phyloP scores from a whole-genome alignment of 2,113 vertebrate species.

The Chaenogobius annularis region DNA sequence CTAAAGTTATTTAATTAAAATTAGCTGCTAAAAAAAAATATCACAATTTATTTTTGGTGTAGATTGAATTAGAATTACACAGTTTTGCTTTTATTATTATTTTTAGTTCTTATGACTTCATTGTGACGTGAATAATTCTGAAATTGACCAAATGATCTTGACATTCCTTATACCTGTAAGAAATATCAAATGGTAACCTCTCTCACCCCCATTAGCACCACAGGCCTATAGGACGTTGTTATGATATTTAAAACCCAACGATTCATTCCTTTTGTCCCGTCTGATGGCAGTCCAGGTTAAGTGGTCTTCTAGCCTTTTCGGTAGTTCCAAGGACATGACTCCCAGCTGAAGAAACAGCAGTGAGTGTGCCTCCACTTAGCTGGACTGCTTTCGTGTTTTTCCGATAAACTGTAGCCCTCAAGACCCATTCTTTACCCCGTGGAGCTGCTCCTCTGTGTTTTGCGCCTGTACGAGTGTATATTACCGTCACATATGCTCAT shows the following conservation, averaged over 20 bases:
- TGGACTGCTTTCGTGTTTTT: constrained; percentile 68
- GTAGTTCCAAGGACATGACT: constrained; percentile 35
- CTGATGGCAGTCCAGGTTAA: constrained; percentile 9
- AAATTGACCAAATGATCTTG: too few relatives aligned
- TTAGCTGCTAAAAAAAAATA: too few relatives aligned
- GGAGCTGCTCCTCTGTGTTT: constrained; percentile 41
- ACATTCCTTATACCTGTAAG: too few relatives aligned
- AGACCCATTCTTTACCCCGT: constrained; percentile 40
- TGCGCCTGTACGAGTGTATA: constrained; percentile 17
- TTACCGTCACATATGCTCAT: constrained; percentile 26
- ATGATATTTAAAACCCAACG: too few relatives aligned
- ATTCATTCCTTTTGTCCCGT: neutral
- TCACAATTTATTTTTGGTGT: too few relatives aligned
- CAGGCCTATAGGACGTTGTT: neutral
- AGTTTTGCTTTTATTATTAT: too few relatives aligned
- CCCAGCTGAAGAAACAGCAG: constrained; percentile 73
- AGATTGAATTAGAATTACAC: too few relatives aligned
- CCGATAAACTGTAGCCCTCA: constrained; percentile 51
- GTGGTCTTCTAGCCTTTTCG: constrained; percentile 11
- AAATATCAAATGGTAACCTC: too few relatives aligned
- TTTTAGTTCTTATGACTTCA: too few relatives aligned
- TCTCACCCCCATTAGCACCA: neutral
- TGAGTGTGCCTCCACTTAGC: constrained; percentile 61
- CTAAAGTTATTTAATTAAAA: too few relatives aligned
- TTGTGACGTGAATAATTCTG: too few relatives aligned